These are phyloP conservation scores for Dendrolimus punctatus DNA, from an alignment of 1,140 invertebrate genomes.

Conservation along the genomic window DNA sequence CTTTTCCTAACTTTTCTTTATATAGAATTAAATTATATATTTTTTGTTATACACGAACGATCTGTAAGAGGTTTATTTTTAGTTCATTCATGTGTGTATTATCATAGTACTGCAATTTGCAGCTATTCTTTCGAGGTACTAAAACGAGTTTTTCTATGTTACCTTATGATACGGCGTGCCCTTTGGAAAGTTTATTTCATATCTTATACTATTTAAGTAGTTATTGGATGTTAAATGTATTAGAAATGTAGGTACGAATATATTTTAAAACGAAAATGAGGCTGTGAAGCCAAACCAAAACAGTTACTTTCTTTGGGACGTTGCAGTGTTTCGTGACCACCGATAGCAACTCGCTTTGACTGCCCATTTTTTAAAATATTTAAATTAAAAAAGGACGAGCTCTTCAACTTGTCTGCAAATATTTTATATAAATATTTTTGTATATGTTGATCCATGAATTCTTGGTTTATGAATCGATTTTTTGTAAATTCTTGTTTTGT, in stretches of 20 bases:
- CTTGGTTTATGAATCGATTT: too few relatives aligned
- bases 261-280: slow-evolving; percentile 32
- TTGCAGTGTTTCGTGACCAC: slow-evolving; percentile 5
- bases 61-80: slow-evolving; percentile 23
- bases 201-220: slow-evolving; percentile 5
- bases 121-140: too few relatives aligned
- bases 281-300: slow-evolving; percentile 59
- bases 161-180: too few relatives aligned
- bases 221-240: slow-evolving; percentile 17
- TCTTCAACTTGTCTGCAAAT: too few relatives aligned
- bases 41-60: slow-evolving; percentile 41
- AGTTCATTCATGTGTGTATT: slow-evolving; percentile 12
- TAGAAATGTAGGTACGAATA: slow-evolving; percentile 36
- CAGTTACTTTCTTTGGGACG: slow-evolving; percentile 28
- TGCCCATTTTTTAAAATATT: too few relatives aligned
- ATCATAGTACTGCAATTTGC: too few relatives aligned
- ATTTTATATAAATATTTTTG: too few relatives aligned
- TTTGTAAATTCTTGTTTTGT: too few relatives aligned
- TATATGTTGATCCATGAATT: too few relatives aligned
- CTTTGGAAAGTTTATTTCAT: too few relatives aligned
- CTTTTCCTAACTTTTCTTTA: slow-evolving; percentile 36
- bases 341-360: background rate
- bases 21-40: slow-evolving; percentile 42
- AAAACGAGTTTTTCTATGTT: too few relatives aligned
- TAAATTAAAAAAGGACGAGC: too few relatives aligned